phyloP scores from a whole-genome alignment of 2,888 invertebrate genomes.

The Zygogramma bicolorata region DNA sequence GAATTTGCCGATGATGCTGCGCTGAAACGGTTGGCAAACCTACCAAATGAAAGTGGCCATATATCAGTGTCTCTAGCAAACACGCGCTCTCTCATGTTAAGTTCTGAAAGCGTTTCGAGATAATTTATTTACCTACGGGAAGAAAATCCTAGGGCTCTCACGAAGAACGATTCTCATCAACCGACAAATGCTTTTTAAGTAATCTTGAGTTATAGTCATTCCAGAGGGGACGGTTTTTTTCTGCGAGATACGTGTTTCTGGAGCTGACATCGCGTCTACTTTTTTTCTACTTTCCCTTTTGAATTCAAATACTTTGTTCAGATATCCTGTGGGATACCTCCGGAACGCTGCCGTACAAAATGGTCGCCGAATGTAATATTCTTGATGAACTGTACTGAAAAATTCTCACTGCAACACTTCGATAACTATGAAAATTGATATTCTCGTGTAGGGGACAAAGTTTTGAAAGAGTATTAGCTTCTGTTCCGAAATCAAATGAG shows the following conservation, averaged over 20 bases:
- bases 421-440: too few species aligned
- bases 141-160: not conserved
- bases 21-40: not conserved
- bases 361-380: too few species aligned
- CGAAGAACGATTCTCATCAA: not conserved
- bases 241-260: too few species aligned
- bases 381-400: too few species aligned
- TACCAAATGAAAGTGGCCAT: not conserved
- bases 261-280: not conserved
- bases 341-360: too few species aligned
- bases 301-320: not conserved
- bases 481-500: too few species aligned
- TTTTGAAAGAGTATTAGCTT: too few species aligned
- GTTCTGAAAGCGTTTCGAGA: conserved; percentile 7
- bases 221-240: not conserved
- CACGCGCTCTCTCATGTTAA: not conserved
- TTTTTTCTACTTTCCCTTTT: not conserved
- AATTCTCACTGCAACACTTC: too few species aligned
- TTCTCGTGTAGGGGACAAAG: too few species aligned
- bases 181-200: not conserved
- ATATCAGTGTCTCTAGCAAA: conserved; percentile 2
- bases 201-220: not conserved
- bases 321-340: too few species aligned
- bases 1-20: not conserved
- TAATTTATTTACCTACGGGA: not conserved